These are phyloP conservation scores for Anomalospiza imberbis DNA, from an alignment of 2,797 vertebrate genomes.

Conservation along the genomic window DNA sequence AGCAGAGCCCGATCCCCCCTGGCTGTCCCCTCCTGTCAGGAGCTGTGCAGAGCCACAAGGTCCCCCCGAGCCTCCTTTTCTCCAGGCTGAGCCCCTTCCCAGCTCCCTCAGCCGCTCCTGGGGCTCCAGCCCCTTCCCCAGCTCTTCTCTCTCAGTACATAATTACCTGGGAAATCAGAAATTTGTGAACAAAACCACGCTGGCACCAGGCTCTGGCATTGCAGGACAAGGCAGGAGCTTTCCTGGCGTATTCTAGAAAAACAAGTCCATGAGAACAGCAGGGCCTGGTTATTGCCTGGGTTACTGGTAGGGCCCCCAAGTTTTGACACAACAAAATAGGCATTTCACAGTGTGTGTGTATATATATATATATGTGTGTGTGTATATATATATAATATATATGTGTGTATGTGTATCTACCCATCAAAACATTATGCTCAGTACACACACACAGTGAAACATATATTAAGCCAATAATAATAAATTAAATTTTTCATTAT, in stretches of 20 bases:
- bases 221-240: neutral
- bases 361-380: neutral
- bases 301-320: neutral
- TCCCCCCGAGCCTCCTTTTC: neutral
- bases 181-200: neutral
- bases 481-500: neutral
- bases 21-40: neutral
- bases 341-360: neutral
- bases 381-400: neutral
- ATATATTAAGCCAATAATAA: neutral
- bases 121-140: neutral
- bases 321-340: neutral
- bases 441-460: neutral
- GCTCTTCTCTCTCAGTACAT: neutral
- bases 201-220: neutral
- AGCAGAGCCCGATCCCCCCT: neutral
- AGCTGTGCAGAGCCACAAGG: neutral
- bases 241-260: neutral
- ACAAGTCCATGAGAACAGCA: fast-evolving
- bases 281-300: neutral
- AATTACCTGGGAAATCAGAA: neutral
- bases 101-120: neutral
- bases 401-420: neutral
- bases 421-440: neutral
- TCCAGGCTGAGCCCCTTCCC: neutral